A percentile compares a stretch with the other conserved stretches of the same genome.
phyloP scores from a whole-genome alignment of 35 echinoderm and acorn worm genomes.

The Apostichopus japonicus region DNA sequence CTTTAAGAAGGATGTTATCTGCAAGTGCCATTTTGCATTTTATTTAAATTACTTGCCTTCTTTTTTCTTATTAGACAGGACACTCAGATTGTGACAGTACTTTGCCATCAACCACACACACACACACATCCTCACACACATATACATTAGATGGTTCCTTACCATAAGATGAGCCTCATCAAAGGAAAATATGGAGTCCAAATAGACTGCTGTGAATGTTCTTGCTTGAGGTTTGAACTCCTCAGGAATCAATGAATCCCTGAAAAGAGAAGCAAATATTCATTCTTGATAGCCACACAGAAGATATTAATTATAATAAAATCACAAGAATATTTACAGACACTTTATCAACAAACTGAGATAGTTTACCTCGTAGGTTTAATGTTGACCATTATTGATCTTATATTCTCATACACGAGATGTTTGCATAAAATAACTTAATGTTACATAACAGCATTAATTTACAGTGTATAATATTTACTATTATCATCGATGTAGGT shows the following conservation, averaged over 20 bases:
- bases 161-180: constrained; percentile 97
- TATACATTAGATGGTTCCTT: background rate
- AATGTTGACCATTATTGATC: too few relatives aligned
- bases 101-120: background rate
- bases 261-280: background rate
- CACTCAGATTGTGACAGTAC: too few relatives aligned
- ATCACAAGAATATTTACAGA: too few relatives aligned
- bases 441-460: background rate
- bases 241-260: constrained; percentile 90
- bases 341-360: too few relatives aligned
- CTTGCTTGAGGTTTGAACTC: constrained; percentile 71
- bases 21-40: too few relatives aligned
- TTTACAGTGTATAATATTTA: background rate
- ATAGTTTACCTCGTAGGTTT: too few relatives aligned
- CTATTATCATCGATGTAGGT: too few relatives aligned
- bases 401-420: too few relatives aligned
- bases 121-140: background rate
- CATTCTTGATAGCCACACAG: background rate
- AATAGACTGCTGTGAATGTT: constrained; percentile 59
- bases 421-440: too few relatives aligned
- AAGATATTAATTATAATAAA: too few relatives aligned
- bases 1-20: too few relatives aligned
- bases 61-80: background rate
- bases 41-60: background rate
- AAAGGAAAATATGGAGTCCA: constrained; percentile 85